These are phyloP conservation scores for Eumacrocentrus americanus DNA, from an alignment of 2,888 invertebrate genomes.

Conservation along the genomic window DNA sequence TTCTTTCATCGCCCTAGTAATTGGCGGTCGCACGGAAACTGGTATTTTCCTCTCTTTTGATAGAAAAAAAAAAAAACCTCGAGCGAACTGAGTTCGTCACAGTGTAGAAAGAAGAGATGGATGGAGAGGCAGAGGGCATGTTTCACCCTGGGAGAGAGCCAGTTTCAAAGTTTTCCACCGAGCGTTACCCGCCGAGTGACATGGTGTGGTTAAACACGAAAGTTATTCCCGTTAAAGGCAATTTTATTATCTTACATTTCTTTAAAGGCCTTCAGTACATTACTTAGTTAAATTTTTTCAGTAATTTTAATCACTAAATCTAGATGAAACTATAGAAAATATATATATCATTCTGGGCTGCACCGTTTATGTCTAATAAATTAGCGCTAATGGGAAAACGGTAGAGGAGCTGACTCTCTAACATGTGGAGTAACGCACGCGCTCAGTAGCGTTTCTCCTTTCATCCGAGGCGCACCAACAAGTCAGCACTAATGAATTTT, in stretches of 20 bases:
- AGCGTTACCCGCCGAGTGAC: slow-evolving; percentile 31
- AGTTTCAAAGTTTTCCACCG: slow-evolving; percentile 19
- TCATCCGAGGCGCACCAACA: slow-evolving; percentile 17
- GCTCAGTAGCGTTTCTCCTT: slow-evolving; percentile 7
- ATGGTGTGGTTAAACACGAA: slow-evolving; percentile 29
- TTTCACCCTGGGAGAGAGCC: slow-evolving; percentile 8
- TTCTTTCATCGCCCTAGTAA: slow-evolving; percentile 26
- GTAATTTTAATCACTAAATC: neutral
- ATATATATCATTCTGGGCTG: neutral
- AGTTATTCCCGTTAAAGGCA: slow-evolving; percentile 19
- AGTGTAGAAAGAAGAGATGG: slow-evolving; percentile 5
- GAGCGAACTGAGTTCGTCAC: slow-evolving; percentile 20
- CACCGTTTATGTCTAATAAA: slow-evolving; percentile 29
- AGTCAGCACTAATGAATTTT: slow-evolving; percentile 43
- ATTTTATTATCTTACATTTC: neutral
- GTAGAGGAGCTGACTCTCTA: slow-evolving; percentile 15
- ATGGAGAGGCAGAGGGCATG: slow-evolving; percentile 14
- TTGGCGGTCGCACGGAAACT: slow-evolving; percentile 22
- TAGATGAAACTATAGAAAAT: neutral
- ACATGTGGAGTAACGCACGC: slow-evolving; percentile 6
- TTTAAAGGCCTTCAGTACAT: neutral
- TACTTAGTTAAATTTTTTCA: no score
- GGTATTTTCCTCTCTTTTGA: slow-evolving; percentile 16
- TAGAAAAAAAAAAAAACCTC: slow-evolving; percentile 10
- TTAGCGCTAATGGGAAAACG: slow-evolving; percentile 37